Conservation (phyloP, 2,113 vertebrate genomes). For the Propithecus coquereli region DNA sequence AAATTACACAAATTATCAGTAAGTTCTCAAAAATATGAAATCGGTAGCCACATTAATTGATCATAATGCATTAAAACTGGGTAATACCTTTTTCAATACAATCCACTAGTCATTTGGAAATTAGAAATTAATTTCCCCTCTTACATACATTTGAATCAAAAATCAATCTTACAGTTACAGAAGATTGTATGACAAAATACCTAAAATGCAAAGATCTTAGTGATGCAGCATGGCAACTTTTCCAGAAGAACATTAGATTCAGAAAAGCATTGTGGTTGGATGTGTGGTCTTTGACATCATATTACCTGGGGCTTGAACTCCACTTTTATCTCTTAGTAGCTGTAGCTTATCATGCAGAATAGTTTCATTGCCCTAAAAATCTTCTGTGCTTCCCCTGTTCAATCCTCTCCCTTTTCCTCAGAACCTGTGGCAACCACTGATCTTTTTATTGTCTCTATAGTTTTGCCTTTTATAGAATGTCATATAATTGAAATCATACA, state of each 20-base stretch:
- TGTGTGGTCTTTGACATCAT: background rate
- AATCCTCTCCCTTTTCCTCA: background rate
- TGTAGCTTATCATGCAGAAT: background rate
- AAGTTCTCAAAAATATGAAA: background rate
- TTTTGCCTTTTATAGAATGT: background rate
- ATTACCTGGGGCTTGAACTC: background rate
- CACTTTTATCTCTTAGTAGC: background rate
- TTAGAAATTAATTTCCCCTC: background rate
- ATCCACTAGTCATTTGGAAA: background rate
- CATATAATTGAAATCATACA: background rate
- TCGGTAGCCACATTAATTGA: background rate
- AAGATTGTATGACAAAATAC: no score
- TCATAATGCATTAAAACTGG: background rate
- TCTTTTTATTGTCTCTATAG: background rate
- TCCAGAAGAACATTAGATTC: background rate
- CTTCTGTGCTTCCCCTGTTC: background rate
- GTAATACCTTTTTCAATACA: background rate
- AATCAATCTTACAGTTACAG: background rate
- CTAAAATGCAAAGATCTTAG: no score
- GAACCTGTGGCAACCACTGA: background rate
- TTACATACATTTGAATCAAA: background rate
- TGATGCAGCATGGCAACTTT: no score
- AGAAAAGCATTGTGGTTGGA: background rate
- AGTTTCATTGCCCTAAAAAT: background rate
- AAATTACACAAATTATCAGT: background rate